These are phyloP conservation scores for Sinocyclocheilus anshuiensis DNA, from an alignment of 2,113 vertebrate genomes.

Conservation along the genomic window DNA sequence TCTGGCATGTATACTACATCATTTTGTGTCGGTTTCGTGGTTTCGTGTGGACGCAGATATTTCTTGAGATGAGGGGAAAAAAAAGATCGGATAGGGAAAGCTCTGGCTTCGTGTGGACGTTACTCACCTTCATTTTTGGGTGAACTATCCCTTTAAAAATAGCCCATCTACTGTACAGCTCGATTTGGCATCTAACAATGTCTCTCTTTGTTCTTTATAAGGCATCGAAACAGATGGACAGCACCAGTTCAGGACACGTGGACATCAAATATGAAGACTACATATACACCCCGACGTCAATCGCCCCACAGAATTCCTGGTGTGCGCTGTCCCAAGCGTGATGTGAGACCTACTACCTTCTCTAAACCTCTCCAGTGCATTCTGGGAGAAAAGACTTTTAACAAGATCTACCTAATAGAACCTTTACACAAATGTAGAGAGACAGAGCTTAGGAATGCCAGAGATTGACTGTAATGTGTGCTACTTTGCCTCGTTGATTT, in stretches of 20 bases:
- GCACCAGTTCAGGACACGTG: conserved; percentile 71
- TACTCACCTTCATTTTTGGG: neutral
- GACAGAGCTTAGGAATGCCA: conserved; percentile 14
- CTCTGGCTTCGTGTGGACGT: too few relatives aligned
- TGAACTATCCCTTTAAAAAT: neutral
- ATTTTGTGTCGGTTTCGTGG: too few relatives aligned
- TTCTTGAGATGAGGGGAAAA: too few relatives aligned
- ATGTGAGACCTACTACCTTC: conserved; percentile 37
- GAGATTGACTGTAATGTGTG: conserved; percentile 13
- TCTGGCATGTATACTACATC: too few relatives aligned
- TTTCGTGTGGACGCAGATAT: too few relatives aligned
- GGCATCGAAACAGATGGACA: conserved; percentile 77
- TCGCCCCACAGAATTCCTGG: conserved; percentile 87
- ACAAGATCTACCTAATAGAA: conserved; percentile 63
- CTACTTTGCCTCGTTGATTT: conserved; percentile 16
- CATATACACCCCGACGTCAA: conserved; percentile 74
- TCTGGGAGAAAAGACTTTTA: conserved; percentile 43
- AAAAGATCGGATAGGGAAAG: too few relatives aligned
- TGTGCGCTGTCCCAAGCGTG: conserved; percentile 90
- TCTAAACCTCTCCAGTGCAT: conserved; percentile 17
- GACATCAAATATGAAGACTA: conserved; percentile 96
- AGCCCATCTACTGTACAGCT: neutral
- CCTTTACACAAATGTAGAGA: neutral
- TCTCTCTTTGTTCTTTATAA: conserved; percentile 46
- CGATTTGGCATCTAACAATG: neutral